Base-by-base conservation (phyloP, 2,113 vertebrate species). In the Lophius piscatorius region DNA sequence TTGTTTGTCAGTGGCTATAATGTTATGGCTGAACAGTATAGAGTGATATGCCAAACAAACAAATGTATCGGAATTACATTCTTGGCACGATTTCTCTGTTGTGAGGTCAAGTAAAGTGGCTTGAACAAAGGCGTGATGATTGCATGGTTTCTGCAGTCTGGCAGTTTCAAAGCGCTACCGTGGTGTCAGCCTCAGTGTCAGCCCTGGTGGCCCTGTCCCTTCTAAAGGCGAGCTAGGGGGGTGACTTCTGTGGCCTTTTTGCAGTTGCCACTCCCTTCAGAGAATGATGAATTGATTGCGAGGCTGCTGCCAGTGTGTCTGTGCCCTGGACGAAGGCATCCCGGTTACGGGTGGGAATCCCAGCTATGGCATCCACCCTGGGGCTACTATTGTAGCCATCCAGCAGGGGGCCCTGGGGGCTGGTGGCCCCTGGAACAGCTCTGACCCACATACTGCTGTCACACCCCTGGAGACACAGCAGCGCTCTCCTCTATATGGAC, bases 361-460 rank as follows among this genome's bases (percentile, higher is more conserved):
- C 89, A 91, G 89, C 90, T 88, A 91, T 91, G 90, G 89, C 90
- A 91, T 88, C 88, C 75, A 65, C 86, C 85, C 88, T 80, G 88
- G 87, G 86, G 90, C 75, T 78, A 81, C 91, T 87, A 91, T 92
- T 92, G 89, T 91, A 39, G 77, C 47, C 3, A 39, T 72, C 87
- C 91, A 86, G 89, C 91, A 90, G 90, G 90, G 87, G 89, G 86
- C 89, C 87, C 75, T 56, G 81, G 88, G 89, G 86, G 87, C 88
- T 85, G 81, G 75, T 83, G 82, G 86, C 88, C 86, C 87, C 48
- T 76, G 78, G 88, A 90, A 82, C 86, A 81, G 84, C 73, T 85
- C 83, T 82, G 85, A 89, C 90, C 88, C 88, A 90, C 90, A 92
- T 92, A 92, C 89, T 92, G 90, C 91, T 91, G 90, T 90, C 91